Base-by-base conservation (phyloP, 2,113 vertebrate genomes). In the Pongo pygmaeus region DNA sequence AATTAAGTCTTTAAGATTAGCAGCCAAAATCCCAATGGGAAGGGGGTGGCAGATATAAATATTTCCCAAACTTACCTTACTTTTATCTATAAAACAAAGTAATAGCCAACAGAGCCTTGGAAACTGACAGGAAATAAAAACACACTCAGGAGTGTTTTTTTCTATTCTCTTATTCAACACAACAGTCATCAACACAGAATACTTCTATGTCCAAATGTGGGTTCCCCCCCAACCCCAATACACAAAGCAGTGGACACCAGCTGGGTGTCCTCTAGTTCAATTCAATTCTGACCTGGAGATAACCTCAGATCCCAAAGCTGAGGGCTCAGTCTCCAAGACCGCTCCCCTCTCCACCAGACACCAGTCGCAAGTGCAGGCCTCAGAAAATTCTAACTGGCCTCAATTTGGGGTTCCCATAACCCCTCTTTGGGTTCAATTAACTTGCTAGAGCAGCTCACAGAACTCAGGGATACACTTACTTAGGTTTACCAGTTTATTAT, bases 41-140 rank as follows among this genome's bases (percentile, higher is more conserved):
- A 1, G 23, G 18, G 18, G 22, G 9, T 18, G 17, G 8, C n/a
- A 10, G 20, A 8, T 59, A 43, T 59, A 83, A 85, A 43, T 83
- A 84, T 30, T 83, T 89, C 55, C 81, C 77, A 87, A 27, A 72
- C n/a, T 94, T 72, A 61, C 12, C 84, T 91, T 79, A 61, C 59
- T 94, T 90, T 94, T 79, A 79, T 64, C 52, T 75, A 11, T 25
- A 90, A 93, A 93, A 91, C 13, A 74, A 97, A 88, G 22, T 77
- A 52, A 93, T 11, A 90, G 84, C 14, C 18, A 87, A 78, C 12
- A 83, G 67, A 78, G 35, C 10, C 35, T 92, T 52, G 27, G 59
- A 69, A 59, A 83, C 74, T 30, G 40, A 30, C 6, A 46, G 25
- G 40, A 25, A 43, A 27, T 27, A 77, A 40, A 77, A 43, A 46